Evolutionary conservation across 2,888 invertebrate genomes (phyloP).

Genomic region (Zele albiditarsus): DNA sequence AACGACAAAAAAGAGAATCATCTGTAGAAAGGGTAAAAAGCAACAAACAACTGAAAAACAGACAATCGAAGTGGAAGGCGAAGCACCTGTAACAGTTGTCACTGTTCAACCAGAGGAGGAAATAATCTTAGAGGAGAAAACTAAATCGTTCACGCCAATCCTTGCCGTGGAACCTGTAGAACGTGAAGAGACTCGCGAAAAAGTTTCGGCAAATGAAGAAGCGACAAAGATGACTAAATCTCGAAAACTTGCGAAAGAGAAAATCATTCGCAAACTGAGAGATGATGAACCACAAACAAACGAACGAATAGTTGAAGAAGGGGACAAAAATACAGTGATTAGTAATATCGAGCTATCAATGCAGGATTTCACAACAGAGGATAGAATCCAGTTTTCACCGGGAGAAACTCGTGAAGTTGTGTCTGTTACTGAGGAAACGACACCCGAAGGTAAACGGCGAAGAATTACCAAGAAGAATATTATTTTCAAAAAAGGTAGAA

Average conservation of each 20-base stretch:
- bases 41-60: slow-evolving; percentile 60
- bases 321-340: slow-evolving; percentile 44
- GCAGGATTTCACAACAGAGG: slow-evolving; percentile 58
- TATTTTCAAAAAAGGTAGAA: slow-evolving; percentile 60
- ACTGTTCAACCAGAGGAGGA: slow-evolving; percentile 60
- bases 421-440: not conserved
- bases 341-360: slow-evolving; percentile 71
- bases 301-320: slow-evolving; percentile 67
- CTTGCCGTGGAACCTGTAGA: slow-evolving; percentile 35
- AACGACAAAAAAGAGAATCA: slow-evolving; percentile 70
- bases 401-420: not conserved
- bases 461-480: slow-evolving; percentile 61
- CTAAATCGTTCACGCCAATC: slow-evolving; percentile 29
- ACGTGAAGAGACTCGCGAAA: slow-evolving; percentile 63
- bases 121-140: slow-evolving; percentile 47
- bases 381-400: slow-evolving; percentile 49
- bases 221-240: not conserved
- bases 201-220: slow-evolving; percentile 66
- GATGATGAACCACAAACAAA: slow-evolving; percentile 69
- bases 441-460: not conserved
- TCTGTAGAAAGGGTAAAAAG: slow-evolving; percentile 66
- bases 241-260: slow-evolving; percentile 63
- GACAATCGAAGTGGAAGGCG: slow-evolving; percentile 73
- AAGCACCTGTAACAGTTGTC: slow-evolving; percentile 42
- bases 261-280: slow-evolving; percentile 67